A percentile compares a stretch with the other conserved stretches of the same genome.
Evolutionary conservation across 2,113 vertebrate species (phyloP).

Genomic region (Tonatia bakeri): DNA sequence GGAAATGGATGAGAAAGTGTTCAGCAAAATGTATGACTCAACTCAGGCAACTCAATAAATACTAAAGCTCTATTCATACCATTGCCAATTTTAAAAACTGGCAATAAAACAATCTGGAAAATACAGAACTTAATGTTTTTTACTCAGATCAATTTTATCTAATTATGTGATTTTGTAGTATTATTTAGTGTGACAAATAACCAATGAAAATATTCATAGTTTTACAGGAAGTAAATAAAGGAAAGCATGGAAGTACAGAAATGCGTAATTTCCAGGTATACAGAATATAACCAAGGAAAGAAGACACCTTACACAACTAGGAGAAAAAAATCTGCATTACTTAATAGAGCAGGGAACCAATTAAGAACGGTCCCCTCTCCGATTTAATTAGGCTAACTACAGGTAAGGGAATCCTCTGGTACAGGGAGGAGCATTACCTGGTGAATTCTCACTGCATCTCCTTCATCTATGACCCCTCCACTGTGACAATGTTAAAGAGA

Average conservation of each 20-base stretch:
- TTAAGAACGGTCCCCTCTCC: constrained; percentile 83
- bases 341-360: constrained; percentile 84
- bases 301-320: constrained; percentile 63
- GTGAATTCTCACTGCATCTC: constrained; percentile 60
- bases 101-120: not conserved
- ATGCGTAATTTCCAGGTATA: constrained; percentile 72
- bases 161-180: not conserved
- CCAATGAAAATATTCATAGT: not conserved
- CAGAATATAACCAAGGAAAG: constrained; percentile 58
- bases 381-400: constrained; percentile 88
- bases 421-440: constrained; percentile 73
- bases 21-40: not conserved
- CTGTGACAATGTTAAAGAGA: constrained; percentile 71
- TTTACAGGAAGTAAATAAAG: constrained; percentile 4
- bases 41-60: not conserved
- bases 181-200: not conserved
- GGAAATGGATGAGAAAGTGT: not conserved
- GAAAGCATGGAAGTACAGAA: constrained; percentile 61
- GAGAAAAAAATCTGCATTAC: constrained; percentile 80
- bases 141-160: not conserved
- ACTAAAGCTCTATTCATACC: not conserved
- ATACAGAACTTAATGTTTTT: not conserved
- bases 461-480: constrained; percentile 69
- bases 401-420: constrained; percentile 83
- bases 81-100: not conserved